Base-by-base conservation (phyloP, 2,113 vertebrate genomes). In the Saiga tatarica region DNA sequence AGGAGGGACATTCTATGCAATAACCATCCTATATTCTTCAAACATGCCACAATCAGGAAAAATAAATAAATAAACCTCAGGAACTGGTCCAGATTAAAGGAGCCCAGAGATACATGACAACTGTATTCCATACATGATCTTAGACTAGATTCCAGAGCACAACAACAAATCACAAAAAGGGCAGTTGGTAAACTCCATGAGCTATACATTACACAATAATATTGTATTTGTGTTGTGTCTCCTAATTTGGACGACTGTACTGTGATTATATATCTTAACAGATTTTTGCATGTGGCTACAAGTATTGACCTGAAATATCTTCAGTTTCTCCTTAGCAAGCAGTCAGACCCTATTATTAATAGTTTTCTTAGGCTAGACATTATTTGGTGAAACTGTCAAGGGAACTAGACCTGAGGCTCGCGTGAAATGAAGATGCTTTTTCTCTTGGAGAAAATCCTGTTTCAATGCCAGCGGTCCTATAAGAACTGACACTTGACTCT, bases 291-390 rank as follows among this genome's bases (percentile, higher is more conserved):
- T 64, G 47, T 62, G 26, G 74, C 87, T 52, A 64, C 50, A 53
- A 1, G 1, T 42, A 21, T 89, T 92, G 89, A 23, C 6, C 13
- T 64, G 23, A 94, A 89, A 36, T 15, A 89, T 36, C 28, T 90
- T 92, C 47, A 78, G 25, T 90, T 92, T 93, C 42, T 88, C 82
- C 83, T 45, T 90, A 78, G 47, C 25, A 90, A 42, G 12, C 13
- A 50, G 64, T 89, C 39, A 93, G 42, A 86, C 3, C 33, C 5
- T 64, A 47, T 74, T 81, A 76, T 76, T 42, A 76, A 26, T 42
- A 59, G 25, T 74, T 94, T 94, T 95, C 14, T 94, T 87, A 96
- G n/a, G n/a, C 21, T 36, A 91, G 76, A 42, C 36, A 74, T 93
- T 93, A 71, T 91, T 90, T 88, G 21, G 64, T 91, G 52, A 84